Conservation (phyloP, 2,888 invertebrate genomes). For the Smittia sp. region DNA sequence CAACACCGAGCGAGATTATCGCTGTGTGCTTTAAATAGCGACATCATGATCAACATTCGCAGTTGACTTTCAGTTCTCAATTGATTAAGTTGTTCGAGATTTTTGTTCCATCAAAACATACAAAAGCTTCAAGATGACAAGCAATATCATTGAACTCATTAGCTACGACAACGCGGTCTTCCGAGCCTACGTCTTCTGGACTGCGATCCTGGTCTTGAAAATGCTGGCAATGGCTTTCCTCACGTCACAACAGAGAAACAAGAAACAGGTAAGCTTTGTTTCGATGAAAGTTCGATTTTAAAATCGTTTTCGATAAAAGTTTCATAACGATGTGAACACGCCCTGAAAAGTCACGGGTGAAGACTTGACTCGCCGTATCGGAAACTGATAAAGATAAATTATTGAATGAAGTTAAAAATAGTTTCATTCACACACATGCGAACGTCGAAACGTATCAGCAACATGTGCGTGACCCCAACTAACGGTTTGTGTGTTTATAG, state of each 20-base stretch:
- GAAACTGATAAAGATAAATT: not conserved
- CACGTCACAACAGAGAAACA: conserved; percentile 52
- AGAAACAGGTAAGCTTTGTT: conserved; percentile 49
- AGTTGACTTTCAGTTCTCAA: too few species aligned
- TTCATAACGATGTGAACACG: too few species aligned
- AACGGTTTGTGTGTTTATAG: conserved; percentile 45
- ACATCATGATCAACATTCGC: too few species aligned
- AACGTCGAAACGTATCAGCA: not conserved
- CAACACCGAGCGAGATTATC: too few species aligned
- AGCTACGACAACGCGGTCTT: conserved; percentile 50
- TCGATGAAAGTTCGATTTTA: too few species aligned
- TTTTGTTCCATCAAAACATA: not conserved
- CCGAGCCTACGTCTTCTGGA: conserved; percentile 53
- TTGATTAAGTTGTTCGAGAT: not conserved
- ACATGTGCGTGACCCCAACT: not conserved
- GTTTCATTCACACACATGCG: too few species aligned
- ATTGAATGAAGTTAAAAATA: not conserved
- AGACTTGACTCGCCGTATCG: not conserved
- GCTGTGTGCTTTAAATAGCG: too few species aligned
- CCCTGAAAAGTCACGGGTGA: too few species aligned
- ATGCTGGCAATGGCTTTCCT: conserved; percentile 53
- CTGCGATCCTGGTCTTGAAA: conserved; percentile 53
- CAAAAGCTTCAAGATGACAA: conserved; percentile 21
- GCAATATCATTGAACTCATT: conserved; percentile 13
- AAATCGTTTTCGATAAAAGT: too few species aligned